These are phyloP conservation scores for Columba guinea DNA, from an alignment of 2,797 vertebrate species.

Conservation along the genomic window DNA sequence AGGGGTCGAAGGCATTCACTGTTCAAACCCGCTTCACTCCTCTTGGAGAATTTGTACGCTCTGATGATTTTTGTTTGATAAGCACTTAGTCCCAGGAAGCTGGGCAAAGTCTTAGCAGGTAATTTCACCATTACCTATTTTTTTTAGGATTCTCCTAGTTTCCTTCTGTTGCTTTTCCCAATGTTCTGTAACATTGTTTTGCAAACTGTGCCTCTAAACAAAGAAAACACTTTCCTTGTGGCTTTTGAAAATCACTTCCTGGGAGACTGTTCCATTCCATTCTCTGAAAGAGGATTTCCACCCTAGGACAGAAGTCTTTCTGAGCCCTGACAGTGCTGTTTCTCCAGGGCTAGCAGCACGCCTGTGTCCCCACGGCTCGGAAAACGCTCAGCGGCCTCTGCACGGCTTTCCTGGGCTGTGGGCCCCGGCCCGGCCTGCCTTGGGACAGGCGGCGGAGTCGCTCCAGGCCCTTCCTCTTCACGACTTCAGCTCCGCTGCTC, in stretches of 20 bases:
- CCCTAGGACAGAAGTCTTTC: background rate
- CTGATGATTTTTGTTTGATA: background rate
- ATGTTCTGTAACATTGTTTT: background rate
- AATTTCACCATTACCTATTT: background rate
- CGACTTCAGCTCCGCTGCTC: background rate
- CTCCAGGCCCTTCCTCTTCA: background rate
- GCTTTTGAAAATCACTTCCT: background rate
- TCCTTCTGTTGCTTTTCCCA: background rate
- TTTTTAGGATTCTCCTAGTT: background rate
- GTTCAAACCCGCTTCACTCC: background rate
- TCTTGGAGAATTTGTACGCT: background rate
- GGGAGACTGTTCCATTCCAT: background rate
- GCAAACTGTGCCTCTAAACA: background rate
- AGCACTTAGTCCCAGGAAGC: background rate
- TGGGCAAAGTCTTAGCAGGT: background rate
- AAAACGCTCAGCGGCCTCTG: background rate
- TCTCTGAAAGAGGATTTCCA: background rate
- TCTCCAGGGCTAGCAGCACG: background rate
- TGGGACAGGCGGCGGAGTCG: fast-evolving
- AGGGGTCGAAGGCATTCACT: background rate
- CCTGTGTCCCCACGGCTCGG: background rate
- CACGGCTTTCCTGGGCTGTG: background rate
- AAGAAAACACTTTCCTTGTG: background rate
- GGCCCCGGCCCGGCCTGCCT: background rate
- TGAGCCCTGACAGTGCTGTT: background rate